These are phyloP conservation scores for Loxodonta africana DNA, from an alignment of 2,113 vertebrate species.

Conservation along the genomic window DNA sequence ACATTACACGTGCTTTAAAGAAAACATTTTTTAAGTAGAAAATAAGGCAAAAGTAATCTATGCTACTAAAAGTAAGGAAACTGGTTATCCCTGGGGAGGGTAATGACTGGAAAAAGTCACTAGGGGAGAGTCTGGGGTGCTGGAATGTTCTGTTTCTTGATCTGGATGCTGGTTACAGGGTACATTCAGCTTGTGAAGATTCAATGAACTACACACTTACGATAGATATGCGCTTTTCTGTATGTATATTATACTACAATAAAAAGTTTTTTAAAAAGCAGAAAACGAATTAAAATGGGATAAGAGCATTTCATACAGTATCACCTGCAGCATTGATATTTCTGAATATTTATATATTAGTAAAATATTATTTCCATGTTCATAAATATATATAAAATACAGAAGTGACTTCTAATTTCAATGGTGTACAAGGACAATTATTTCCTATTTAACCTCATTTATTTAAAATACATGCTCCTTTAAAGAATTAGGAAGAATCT, in stretches of 20 bases:
- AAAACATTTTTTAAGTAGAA: neutral
- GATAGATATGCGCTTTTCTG: neutral
- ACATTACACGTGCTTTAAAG: constrained; percentile 9
- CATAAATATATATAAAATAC: neutral
- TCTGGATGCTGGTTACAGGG: neutral
- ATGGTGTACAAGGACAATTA: neutral
- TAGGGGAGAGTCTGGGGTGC: neutral
- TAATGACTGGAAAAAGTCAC: neutral
- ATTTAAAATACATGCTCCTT: constrained; percentile 3
- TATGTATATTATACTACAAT: neutral
- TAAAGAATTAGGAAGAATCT: constrained; percentile 27
- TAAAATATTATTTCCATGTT: neutral
- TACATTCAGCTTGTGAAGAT: neutral
- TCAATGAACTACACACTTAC: neutral
- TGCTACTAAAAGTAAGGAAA: neutral
- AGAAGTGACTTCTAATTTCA: neutral
- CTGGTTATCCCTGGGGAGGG: neutral
- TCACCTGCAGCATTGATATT: neutral
- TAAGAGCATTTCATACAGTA: neutral
- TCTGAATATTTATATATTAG: constrained; percentile 2
- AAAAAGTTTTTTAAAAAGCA: constrained; percentile 9
- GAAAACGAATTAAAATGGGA: constrained; percentile 53
- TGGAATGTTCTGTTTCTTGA: neutral
- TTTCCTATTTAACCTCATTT: constrained; percentile 39
- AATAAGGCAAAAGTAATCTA: constrained; percentile 32